Evolutionary conservation across 2,113 vertebrate genomes (phyloP).

Genomic region (Oncorhynchus kisutch): DNA sequence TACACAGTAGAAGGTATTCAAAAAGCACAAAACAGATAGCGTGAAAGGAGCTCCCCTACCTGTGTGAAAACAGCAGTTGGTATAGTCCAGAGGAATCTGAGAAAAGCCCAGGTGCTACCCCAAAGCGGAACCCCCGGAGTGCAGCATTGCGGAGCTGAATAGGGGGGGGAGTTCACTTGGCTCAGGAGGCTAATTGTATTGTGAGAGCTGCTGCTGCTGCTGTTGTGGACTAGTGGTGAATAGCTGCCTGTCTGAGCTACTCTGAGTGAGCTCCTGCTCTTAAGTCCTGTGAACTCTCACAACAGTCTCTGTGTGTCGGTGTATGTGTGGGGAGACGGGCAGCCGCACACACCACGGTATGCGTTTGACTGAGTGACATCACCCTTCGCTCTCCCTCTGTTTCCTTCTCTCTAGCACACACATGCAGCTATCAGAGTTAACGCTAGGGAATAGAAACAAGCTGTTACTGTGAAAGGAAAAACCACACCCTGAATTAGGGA

Average conservation of each 20-base stretch:
- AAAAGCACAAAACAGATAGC: neutral
- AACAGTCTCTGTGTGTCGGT: neutral
- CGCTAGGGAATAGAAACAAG: neutral
- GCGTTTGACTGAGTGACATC: neutral
- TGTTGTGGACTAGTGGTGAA: neutral
- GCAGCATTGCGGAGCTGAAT: slow-evolving; percentile 28
- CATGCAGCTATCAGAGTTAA: slow-evolving; percentile 32
- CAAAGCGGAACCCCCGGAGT: slow-evolving; percentile 26
- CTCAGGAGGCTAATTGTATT: neutral
- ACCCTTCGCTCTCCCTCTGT: neutral
- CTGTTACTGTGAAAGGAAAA: slow-evolving; percentile 11
- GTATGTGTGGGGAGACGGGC: no score
- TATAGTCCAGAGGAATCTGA: slow-evolving; percentile 24
- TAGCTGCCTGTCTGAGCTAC: neutral
- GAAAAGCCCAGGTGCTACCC: slow-evolving; percentile 32
- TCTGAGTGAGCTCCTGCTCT: neutral
- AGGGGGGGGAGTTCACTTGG: slow-evolving; percentile 33
- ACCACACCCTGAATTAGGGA: slow-evolving; percentile 50
- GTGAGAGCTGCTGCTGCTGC: neutral
- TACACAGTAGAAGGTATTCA: neutral
- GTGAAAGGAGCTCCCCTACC: slow-evolving; percentile 25
- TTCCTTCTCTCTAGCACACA: neutral
- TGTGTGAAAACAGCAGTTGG: slow-evolving; percentile 36
- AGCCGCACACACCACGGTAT: no score
- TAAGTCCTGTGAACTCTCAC: neutral